These are phyloP conservation scores for Agonopterix arenella DNA, from an alignment of 2,888 invertebrate genomes.

Conservation along the genomic window DNA sequence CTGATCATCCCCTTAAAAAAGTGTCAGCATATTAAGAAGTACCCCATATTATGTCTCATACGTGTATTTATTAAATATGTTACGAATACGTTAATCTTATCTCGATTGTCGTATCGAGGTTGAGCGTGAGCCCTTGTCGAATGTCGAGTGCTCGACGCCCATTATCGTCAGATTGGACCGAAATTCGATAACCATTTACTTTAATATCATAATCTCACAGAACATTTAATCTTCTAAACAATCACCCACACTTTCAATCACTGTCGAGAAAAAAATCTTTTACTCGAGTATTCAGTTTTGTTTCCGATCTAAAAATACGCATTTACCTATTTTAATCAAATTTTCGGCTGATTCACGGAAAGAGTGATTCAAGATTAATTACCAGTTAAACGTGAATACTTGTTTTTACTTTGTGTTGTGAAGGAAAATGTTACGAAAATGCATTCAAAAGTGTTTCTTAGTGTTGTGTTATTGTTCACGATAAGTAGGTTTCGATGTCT, in stretches of 20 bases:
- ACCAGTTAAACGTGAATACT: not conserved
- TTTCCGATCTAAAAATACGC: not conserved
- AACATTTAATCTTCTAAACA: constrained; percentile 33
- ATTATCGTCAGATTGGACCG: constrained; percentile 34
- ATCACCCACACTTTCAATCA: constrained; percentile 12
- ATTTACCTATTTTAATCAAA: not conserved
- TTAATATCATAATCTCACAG: too few relatives aligned
- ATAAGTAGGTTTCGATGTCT: not conserved
- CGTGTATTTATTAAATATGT: not conserved
- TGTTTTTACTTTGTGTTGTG: not conserved
- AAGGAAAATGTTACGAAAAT: not conserved
- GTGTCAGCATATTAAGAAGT: too few relatives aligned
- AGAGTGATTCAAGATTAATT: not conserved
- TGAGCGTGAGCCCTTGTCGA: constrained; percentile 25
- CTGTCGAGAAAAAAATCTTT: not conserved
- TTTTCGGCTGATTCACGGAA: not conserved
- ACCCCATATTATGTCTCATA: too few relatives aligned
- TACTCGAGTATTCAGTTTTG: not conserved
- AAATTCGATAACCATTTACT: constrained; percentile 32
- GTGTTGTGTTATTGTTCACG: not conserved
- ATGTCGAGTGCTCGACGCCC: constrained; percentile 18
- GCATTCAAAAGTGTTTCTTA: not conserved
- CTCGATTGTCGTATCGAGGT: constrained; percentile 18
- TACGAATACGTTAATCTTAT: constrained; percentile 15
- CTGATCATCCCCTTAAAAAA: too few relatives aligned